Evolutionary conservation across 2,113 vertebrate genomes (phyloP), one percentile per base, ranked within the genome.

Genomic region (Mormyrus iriodes): DNA sequence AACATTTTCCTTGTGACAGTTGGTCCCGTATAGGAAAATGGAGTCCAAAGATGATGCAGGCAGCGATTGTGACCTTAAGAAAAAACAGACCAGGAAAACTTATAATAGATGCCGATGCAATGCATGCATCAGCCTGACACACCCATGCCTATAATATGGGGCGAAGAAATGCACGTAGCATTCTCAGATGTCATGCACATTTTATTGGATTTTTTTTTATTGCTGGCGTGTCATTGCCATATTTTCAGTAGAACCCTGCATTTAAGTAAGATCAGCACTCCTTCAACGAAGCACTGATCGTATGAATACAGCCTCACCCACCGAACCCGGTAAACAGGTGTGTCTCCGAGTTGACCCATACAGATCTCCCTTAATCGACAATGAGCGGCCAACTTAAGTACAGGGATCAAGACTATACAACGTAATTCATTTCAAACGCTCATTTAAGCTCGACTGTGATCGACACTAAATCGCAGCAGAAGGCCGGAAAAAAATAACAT

Each of bases 101-200:
- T 39, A 39, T 1, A 65, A 27, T 12, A 51, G 31, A 42, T 61
- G 69, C 86, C 82, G 73, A 90, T 84, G 88, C 89, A 88, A 88
- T 44, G 9, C 27, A 84, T 55, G 49, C 76, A 35, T 82, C 73
- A 88, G 39, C 27, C 61, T 61, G 73, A 79, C 89, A 88, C 89
- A 88, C 89, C 89, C 89, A 86, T 84, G 39, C 17, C 17, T 73
- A 44, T 27, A 69, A 19, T 53, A 86, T 10, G 49, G 52, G 24
- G 49, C n/a, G 39, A 31, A 12, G 10, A 19, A 85, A 61, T n/a
- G 73, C 58, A 42, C 31, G n/a, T 31, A 13, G 27, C 17, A 88
- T 69, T 12, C 42, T 61, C 87, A 46, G 55, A 39, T 73, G n/a
- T 46, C 61, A 48, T 3, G 21, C n/a, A 49, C 82, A 48, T 85